A percentile compares a stretch with the other conserved stretches of the same genome.
Evolutionary conservation across 1,140 invertebrate genomes (phyloP).

Genomic region (Campodea augens): DNA sequence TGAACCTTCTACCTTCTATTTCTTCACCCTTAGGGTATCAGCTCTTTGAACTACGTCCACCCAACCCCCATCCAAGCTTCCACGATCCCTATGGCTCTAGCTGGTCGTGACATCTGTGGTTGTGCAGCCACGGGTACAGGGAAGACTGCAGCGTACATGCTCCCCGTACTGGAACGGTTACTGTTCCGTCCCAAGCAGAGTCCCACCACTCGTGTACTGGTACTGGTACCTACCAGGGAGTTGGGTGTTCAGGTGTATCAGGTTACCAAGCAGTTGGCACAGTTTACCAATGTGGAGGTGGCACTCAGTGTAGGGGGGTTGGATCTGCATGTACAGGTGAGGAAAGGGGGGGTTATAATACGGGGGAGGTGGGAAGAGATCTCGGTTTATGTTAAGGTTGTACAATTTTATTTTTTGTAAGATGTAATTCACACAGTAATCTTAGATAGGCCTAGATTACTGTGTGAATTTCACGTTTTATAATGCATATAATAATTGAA

Average conservation of each 20-base stretch:
- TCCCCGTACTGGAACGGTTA: constrained; percentile 86
- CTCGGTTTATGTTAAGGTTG: too few species aligned
- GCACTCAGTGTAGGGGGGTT: constrained; percentile 78
- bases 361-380: too few species aligned
- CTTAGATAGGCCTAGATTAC: too few species aligned
- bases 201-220: constrained; percentile 62
- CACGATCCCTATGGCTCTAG: constrained; percentile 80
- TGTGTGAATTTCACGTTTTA: too few species aligned
- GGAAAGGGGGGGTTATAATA: too few species aligned
- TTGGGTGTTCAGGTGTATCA: constrained; percentile 88
- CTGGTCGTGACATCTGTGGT: constrained; percentile 80
- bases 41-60: constrained; percentile 65
- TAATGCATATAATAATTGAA: too few species aligned
- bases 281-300: constrained; percentile 65
- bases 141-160: constrained; percentile 96
- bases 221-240: constrained; percentile 91
- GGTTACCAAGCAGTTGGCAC: constrained; percentile 75
- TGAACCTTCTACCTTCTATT: too few species aligned
- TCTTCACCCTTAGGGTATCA: constrained; percentile 73
- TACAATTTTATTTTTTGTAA: too few species aligned
- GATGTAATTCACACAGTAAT: too few species aligned
- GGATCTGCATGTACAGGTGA: constrained; percentile 72
- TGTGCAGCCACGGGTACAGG: constrained; percentile 96
- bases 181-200: constrained; percentile 48
- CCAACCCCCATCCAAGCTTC: constrained; percentile 93